These are phyloP conservation scores for Clunio marinus DNA, from an alignment of 2,888 invertebrate species.

Conservation along the genomic window DNA sequence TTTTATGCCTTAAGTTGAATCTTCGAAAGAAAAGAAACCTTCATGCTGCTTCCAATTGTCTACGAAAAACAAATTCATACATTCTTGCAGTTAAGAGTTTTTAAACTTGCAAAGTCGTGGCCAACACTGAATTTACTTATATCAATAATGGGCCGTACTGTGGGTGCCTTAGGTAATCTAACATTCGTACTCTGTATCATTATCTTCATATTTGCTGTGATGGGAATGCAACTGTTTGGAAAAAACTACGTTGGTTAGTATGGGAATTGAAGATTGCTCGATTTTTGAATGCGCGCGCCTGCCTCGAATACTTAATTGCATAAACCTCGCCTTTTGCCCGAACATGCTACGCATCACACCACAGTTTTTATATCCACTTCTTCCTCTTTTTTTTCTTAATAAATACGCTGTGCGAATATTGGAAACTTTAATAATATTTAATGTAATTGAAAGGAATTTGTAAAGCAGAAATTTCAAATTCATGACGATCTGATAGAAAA, in stretches of 20 bases:
- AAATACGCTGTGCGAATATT: conserved; percentile 1
- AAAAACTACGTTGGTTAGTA: conserved; percentile 71
- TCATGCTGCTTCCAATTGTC: conserved; percentile 27
- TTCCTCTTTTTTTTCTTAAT: conserved; percentile 9
- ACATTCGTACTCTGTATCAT: conserved; percentile 93
- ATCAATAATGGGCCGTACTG: conserved; percentile 91
- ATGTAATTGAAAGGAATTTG: conserved; percentile 11
- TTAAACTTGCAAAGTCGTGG: conserved; percentile 96
- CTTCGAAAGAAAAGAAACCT: not conserved
- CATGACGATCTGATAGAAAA: not conserved
- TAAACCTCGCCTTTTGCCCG: conserved; percentile 19
- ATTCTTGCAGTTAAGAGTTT: conserved; percentile 79
- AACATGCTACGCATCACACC: conserved; percentile 4
- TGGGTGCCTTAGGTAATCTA: conserved; percentile 92
- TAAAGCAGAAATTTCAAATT: not conserved
- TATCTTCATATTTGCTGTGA: conserved; percentile 95
- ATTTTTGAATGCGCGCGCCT: no score
- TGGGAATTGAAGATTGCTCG: not conserved
- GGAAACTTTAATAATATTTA: not conserved
- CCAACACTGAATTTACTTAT: conserved; percentile 92
- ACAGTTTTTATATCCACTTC: not conserved
- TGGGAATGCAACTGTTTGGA: conserved; percentile 95
- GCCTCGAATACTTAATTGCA: not conserved
- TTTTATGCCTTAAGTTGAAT: not conserved
- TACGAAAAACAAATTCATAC: not conserved